Conservation (phyloP, 1,140 invertebrate species). For the Drosophila varians region DNA sequence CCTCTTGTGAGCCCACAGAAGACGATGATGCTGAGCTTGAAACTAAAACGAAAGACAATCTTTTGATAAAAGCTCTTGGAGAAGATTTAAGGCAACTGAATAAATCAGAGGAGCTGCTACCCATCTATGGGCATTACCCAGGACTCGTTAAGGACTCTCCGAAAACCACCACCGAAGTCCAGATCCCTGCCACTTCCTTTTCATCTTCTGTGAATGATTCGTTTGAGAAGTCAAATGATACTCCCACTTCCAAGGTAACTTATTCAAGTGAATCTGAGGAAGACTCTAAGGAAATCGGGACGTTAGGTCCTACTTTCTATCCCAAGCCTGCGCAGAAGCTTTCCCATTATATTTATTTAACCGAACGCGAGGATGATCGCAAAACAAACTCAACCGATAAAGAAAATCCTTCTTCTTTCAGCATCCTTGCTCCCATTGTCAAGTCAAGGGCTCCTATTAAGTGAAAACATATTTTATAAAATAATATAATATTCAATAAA, state of each 20-base stretch:
- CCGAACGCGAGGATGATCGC: not conserved
- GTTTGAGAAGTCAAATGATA: not conserved
- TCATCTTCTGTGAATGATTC: not conserved
- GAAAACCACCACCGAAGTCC: not conserved
- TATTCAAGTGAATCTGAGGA: not conserved
- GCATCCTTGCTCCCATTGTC: not conserved
- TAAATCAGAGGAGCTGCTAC: not conserved
- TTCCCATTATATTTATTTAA: not conserved
- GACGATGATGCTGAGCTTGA: not conserved
- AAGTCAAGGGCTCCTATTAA: not conserved
- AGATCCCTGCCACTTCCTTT: not conserved
- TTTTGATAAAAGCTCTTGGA: not conserved
- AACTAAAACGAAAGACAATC: not conserved
- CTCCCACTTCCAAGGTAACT: not conserved
- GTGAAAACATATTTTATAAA: not conserved
- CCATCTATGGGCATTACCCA: not conserved
- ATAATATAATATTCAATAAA: not conserved
- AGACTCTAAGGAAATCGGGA: too few relatives aligned
- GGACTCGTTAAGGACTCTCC: not conserved
- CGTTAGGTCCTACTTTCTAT: not conserved
- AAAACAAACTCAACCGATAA: not conserved
- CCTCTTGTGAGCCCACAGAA: not conserved
- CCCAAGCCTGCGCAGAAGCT: not conserved
- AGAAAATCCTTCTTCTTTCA: not conserved
- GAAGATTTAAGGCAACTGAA: not conserved